phyloP scores from a whole-genome alignment of 2,113 vertebrate genomes.

The Dryoscopus gambensis region DNA sequence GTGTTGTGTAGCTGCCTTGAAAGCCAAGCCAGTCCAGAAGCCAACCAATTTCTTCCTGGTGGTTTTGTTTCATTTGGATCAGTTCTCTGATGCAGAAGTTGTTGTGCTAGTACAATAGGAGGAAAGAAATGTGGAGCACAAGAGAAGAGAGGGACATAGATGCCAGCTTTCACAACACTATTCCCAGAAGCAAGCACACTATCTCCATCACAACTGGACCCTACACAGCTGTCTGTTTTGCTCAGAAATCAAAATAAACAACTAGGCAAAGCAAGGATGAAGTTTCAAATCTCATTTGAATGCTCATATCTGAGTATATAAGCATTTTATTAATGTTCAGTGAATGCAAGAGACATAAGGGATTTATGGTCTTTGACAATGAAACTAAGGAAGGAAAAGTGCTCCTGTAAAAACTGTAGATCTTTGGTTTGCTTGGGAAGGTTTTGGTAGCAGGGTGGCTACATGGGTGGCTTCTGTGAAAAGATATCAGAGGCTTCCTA shows the following conservation, averaged over 20 bases:
- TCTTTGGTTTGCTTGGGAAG: neutral
- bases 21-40: neutral
- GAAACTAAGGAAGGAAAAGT: neutral
- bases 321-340: neutral
- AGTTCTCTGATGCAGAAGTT: neutral
- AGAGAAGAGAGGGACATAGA: neutral
- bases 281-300: neutral
- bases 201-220: neutral
- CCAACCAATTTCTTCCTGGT: neutral
- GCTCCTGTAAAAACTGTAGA: neutral
- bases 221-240: neutral
- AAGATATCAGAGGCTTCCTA: neutral
- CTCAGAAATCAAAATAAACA: neutral
- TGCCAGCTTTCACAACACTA: neutral
- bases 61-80: neutral
- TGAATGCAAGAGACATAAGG: neutral
- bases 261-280: neutral
- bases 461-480: neutral
- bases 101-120: neutral
- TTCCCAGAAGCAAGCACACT: neutral
- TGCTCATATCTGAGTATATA: neutral
- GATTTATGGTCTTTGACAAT: neutral
- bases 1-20: neutral
- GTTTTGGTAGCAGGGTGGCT: neutral
- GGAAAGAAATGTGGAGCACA: neutral